These are phyloP conservation scores for Xerus rutilus DNA, from an alignment of 2,797 vertebrate species.

Conservation along the genomic window DNA sequence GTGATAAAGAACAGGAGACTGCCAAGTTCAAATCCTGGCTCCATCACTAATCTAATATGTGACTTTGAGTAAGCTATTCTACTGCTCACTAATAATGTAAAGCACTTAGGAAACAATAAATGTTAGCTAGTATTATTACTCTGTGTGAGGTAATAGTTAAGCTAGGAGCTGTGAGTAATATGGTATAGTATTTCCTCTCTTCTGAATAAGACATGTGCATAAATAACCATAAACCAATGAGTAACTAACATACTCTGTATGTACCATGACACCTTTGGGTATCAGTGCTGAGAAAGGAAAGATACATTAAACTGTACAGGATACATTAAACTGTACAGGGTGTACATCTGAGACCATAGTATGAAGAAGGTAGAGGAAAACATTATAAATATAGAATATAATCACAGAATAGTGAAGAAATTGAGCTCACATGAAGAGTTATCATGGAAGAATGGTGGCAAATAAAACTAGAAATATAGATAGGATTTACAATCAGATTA, in stretches of 20 bases:
- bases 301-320: conserved; percentile 7
- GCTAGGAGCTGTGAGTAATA: not conserved
- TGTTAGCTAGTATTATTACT: not conserved
- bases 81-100: not conserved
- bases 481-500: not conserved
- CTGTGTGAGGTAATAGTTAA: not conserved
- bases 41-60: not conserved
- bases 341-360: not conserved
- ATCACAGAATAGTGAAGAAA: not conserved
- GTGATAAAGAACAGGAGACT: not conserved
- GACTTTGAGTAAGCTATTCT: not conserved
- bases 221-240: conserved; percentile 14
- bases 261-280: not conserved
- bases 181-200: not conserved
- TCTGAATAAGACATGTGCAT: not conserved
- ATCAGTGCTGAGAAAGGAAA: not conserved
- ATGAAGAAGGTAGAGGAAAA: not conserved
- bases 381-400: not conserved
- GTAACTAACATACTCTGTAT: not conserved
- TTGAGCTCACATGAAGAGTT: not conserved
- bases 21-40: not conserved
- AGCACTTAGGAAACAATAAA: not conserved
- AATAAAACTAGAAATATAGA: not conserved
- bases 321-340: not conserved
- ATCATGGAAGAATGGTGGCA: not conserved